These are phyloP conservation scores for Lordiphosa fenestrarum DNA, from an alignment of 2,888 invertebrate species.

Conservation along the genomic window DNA sequence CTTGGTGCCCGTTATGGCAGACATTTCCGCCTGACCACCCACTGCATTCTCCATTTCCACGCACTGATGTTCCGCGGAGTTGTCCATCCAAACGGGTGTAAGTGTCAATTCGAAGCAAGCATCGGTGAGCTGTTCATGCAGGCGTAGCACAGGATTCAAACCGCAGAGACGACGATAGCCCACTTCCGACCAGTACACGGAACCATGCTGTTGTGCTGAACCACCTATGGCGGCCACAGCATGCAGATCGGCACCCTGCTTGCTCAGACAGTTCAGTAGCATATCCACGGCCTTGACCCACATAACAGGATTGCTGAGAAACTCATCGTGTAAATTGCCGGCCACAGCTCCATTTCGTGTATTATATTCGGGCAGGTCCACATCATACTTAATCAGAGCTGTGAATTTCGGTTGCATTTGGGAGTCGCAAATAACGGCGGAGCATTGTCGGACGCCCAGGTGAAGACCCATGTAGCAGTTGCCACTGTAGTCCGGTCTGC, in stretches of 20 bases:
- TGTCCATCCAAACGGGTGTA: constrained; percentile 18
- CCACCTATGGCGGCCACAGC: constrained; percentile 85
- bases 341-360: constrained; percentile 81
- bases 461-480: constrained; percentile 48
- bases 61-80: constrained; percentile 15
- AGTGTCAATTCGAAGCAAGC: constrained; percentile 27
- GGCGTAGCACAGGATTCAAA: constrained; percentile 13
- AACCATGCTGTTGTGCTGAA: constrained; percentile 41
- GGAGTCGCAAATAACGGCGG: constrained; percentile 90
- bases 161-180: constrained; percentile 53
- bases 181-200: constrained; percentile 48
- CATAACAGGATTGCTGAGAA: constrained; percentile 89
- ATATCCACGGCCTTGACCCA: constrained; percentile 97
- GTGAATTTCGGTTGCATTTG: constrained; percentile 86
- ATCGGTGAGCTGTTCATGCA: constrained; percentile 51
- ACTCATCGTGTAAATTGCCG: constrained; percentile 68
- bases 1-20: constrained; percentile 41
- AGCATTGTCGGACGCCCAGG: constrained; percentile 83
- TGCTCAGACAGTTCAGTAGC: constrained; percentile 88
- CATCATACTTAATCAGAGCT: constrained; percentile 91
- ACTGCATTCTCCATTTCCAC: constrained; percentile 26
- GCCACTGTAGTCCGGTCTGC: constrained; percentile 23
- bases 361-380: constrained; percentile 91
- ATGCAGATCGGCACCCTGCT: constrained; percentile 89
- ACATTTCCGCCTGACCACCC: constrained; percentile 23